A percentile compares a stretch with the other conserved stretches of the same genome.
Evolutionary conservation across 2,113 vertebrate genomes (phyloP).

Genomic region (Illadopsis cleaveri): DNA sequence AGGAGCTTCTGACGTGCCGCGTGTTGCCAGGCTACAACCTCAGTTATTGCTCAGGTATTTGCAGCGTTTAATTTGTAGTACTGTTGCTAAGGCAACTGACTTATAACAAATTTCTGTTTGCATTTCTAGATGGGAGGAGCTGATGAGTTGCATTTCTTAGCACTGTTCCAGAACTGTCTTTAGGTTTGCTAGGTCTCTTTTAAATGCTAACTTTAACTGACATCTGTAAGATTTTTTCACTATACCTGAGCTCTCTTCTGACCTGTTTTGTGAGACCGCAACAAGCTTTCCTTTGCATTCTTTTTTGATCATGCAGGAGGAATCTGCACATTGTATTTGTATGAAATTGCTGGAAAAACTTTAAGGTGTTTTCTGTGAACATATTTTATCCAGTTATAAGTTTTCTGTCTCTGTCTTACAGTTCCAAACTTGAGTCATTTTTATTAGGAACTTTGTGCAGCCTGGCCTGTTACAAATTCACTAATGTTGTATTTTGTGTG

Average conservation of each 20-base stretch:
- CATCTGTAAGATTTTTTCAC: neutral
- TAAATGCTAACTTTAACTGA: neutral
- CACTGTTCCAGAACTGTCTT: neutral
- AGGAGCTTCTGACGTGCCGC: neutral
- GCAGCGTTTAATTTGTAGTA: neutral
- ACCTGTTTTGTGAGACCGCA: neutral
- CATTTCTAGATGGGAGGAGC: neutral
- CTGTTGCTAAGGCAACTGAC: neutral
- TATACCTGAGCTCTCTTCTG: neutral
- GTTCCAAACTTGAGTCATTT: neutral
- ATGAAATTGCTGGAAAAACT: neutral
- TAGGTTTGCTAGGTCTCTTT: neutral
- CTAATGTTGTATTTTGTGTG: neutral
- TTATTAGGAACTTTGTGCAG: neutral
- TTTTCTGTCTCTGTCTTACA: neutral
- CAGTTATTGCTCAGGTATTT: neutral
- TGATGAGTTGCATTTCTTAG: neutral
- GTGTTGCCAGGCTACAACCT: neutral
- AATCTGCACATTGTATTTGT: neutral
- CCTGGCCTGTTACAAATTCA: constrained; percentile 6
- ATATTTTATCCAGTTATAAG: neutral
- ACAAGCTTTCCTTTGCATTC: neutral
- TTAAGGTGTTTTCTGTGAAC: neutral
- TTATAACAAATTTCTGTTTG: neutral
- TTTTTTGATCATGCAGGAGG: neutral